Percentiles rank a stretch among this genome's conserved stretches.
Conservation (phyloP, 2,797 vertebrate species). For the Amblyopsis hoosieri region DNA sequence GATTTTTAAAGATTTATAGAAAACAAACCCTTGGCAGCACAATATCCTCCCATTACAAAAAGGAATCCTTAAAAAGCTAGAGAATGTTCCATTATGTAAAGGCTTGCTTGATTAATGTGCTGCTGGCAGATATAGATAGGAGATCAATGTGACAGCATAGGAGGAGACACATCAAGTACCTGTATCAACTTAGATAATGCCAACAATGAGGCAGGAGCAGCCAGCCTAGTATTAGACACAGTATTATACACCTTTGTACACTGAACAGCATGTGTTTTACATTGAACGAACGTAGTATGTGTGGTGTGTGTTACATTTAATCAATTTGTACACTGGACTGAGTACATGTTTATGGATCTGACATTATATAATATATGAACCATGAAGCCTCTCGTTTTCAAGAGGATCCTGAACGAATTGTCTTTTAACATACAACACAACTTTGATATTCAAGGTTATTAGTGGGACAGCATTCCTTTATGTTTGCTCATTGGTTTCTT, state of each 20-base stretch:
- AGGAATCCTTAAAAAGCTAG: constrained; percentile 1
- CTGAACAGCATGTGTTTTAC: constrained; percentile 19
- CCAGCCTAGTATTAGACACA: constrained; percentile 43
- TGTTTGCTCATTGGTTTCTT: no score
- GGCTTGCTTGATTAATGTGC: constrained; percentile 38
- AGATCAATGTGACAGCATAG: constrained; percentile 63
- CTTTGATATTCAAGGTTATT: no score
- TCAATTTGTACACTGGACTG: no score
- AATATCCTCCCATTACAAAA: neutral
- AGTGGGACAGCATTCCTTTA: no score
- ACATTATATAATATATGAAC: no score
- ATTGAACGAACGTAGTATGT: constrained; percentile 3
- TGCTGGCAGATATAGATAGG: neutral
- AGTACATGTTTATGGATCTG: no score
- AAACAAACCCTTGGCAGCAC: constrained; percentile 2
- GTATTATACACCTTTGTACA: constrained; percentile 8
- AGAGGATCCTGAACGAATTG: no score
- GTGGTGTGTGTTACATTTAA: neutral
- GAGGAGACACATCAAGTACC: constrained; percentile 69
- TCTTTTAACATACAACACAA: no score
- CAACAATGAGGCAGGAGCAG: constrained; percentile 66
- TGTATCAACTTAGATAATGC: constrained; percentile 60
- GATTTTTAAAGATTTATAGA: neutral
- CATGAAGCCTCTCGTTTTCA: no score
- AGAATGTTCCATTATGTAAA: constrained; percentile 29